phyloP scores from a whole-genome alignment of 2,797 vertebrate genomes.

The Lepus townsendii region DNA sequence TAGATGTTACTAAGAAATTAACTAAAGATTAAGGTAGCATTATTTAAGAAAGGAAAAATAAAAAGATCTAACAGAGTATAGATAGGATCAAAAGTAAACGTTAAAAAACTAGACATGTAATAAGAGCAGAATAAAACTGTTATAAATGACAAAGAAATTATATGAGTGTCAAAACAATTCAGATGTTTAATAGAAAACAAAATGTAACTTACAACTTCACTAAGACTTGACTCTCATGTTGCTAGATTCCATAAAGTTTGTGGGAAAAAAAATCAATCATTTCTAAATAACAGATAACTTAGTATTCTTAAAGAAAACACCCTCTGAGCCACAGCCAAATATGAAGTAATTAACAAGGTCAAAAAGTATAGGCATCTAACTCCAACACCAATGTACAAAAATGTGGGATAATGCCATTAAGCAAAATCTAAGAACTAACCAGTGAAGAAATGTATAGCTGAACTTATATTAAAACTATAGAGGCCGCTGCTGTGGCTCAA shows the following conservation, averaged over 20 bases:
- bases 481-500: no score
- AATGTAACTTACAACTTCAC: background rate
- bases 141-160: background rate
- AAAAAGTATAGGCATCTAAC: background rate
- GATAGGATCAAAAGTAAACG: background rate
- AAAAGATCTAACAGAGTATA: background rate
- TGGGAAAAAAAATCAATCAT: background rate
- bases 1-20: slow-evolving; percentile 18
- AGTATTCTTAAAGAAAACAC: background rate
- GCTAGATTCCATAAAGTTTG: background rate
- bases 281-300: background rate
- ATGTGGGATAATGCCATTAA: background rate
- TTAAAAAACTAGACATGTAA: background rate
- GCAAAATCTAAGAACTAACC: background rate
- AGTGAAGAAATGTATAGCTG: background rate
- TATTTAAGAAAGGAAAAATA: slow-evolving; percentile 10
- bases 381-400: background rate
- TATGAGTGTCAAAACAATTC: background rate
- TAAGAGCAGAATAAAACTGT: background rate
- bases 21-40: background rate
- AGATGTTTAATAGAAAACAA: background rate
- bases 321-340: background rate
- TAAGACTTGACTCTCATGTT: background rate
- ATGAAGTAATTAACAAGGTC: background rate
- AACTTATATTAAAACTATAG: background rate